Conservation (phyloP, 2,888 invertebrate species). For the Pseudoips prasinana region DNA sequence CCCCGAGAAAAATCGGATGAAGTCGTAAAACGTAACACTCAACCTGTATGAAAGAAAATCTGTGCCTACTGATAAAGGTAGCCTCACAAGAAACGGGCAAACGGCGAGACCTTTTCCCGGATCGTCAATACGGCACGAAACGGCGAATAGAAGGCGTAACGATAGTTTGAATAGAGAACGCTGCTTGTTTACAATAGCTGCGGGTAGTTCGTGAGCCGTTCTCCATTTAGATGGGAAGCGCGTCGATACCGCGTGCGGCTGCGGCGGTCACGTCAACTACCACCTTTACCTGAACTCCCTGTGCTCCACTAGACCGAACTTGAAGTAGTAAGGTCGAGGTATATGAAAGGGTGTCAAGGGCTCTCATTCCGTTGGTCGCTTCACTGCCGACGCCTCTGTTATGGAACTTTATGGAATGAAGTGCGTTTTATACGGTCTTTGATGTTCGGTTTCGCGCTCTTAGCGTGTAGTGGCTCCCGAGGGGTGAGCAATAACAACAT, state of each 20-base stretch:
- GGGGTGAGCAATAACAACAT: conserved; percentile 64
- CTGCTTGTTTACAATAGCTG: conserved; percentile 77
- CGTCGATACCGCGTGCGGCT: conserved; percentile 65
- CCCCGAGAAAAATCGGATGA: conserved; percentile 26
- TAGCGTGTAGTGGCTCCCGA: conserved; percentile 64
- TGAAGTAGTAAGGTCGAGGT: conserved; percentile 32
- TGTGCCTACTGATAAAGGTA: conserved; percentile 49
- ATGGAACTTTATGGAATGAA: conserved; percentile 74
- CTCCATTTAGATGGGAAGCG: conserved; percentile 73
- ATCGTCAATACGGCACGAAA: conserved; percentile 62
- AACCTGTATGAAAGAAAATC: conserved; percentile 43
- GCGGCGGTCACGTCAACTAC: conserved; percentile 56
- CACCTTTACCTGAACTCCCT: conserved; percentile 48
- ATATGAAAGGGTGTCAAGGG: conserved; percentile 46
- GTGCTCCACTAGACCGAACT: conserved; percentile 24
- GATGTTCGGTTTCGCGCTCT: conserved; percentile 73
- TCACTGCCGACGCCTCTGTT: conserved; percentile 58
- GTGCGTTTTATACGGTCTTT: conserved; percentile 74
- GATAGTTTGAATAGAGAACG: conserved; percentile 74
- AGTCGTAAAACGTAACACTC: conserved; percentile 42
- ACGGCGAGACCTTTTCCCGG: conserved; percentile 56
- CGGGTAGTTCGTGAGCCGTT: conserved; percentile 74
- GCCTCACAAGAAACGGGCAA: conserved; percentile 44
- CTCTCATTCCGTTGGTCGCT: conserved; percentile 52
- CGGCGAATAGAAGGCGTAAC: conserved; percentile 64